These are phyloP conservation scores for Drosophila fungiperda DNA, from an alignment of 2,888 invertebrate species.

Conservation along the genomic window DNA sequence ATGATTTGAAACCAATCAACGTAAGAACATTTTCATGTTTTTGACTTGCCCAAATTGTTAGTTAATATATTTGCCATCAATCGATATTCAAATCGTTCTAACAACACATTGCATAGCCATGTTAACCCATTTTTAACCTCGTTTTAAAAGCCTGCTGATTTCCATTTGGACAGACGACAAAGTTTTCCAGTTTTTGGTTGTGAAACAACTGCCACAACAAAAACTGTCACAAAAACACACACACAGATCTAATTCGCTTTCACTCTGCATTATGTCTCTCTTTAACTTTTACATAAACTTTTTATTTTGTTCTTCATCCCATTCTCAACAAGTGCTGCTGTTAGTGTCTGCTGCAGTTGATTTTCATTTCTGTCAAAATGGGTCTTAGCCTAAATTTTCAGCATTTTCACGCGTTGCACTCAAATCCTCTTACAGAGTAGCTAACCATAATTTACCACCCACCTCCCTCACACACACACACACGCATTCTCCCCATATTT, in stretches of 20 bases:
- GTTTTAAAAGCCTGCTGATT: slow-evolving; percentile 35
- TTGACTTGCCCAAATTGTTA: too few relatives aligned
- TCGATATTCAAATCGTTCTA: too few relatives aligned
- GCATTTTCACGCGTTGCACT: slow-evolving; percentile 56
- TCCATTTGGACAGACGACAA: slow-evolving; percentile 48
- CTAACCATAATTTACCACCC: slow-evolving; percentile 22
- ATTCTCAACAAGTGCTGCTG: slow-evolving; percentile 3
- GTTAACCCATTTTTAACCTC: slow-evolving; percentile 1
- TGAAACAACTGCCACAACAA: slow-evolving; percentile 22
- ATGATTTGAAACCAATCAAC: too few relatives aligned
- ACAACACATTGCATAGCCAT: too few relatives aligned
- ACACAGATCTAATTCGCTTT: slow-evolving; percentile 64
- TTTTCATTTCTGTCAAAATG: slow-evolving; percentile 61
- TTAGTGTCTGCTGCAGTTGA: slow-evolving; percentile 1
- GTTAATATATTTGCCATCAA: too few relatives aligned
- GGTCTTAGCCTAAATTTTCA: slow-evolving; percentile 68
- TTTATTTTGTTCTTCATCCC: slow-evolving; percentile 7
- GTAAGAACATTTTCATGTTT: too few relatives aligned
- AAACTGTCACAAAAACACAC: slow-evolving; percentile 34
- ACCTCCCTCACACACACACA: not conserved
- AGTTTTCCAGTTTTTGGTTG: slow-evolving; percentile 35
- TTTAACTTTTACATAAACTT: not conserved
- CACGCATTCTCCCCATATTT: too few relatives aligned
- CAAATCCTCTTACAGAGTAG: slow-evolving; percentile 51
- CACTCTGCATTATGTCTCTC: slow-evolving; percentile 49